phyloP scores from a whole-genome alignment of 2,888 invertebrate species.

The Epistrophe grossulariae region DNA sequence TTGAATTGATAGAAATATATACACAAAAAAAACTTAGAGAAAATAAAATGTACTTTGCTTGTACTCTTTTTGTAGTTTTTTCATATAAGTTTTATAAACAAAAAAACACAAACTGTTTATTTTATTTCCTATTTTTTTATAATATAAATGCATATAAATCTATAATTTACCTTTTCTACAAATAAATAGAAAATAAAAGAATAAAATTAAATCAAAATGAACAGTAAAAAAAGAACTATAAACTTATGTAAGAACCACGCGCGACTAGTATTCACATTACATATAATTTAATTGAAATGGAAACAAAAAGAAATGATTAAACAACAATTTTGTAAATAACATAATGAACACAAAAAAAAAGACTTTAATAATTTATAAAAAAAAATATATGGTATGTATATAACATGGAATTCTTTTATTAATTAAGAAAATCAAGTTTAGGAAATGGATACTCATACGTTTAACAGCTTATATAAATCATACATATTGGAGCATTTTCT shows the following conservation, averaged over 20 bases:
- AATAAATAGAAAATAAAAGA: slow-evolving; percentile 34
- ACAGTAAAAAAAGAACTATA: slow-evolving; percentile 28
- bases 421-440: background rate
- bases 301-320: slow-evolving; percentile 49
- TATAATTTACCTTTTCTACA: slow-evolving; percentile 26
- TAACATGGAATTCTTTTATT: slow-evolving; percentile 19
- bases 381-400: slow-evolving; percentile 50
- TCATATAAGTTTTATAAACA: slow-evolving; percentile 7
- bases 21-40: background rate
- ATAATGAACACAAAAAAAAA: slow-evolving; percentile 58
- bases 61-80: slow-evolving; percentile 17
- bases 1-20: slow-evolving; percentile 16
- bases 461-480: no score
- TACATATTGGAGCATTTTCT: no score
- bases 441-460: background rate
- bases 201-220: slow-evolving; percentile 30
- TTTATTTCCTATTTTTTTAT: slow-evolving; percentile 8
- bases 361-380: slow-evolving; percentile 75
- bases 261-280: slow-evolving; percentile 63
- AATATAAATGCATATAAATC: slow-evolving; percentile 2
- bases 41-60: slow-evolving; percentile 27
- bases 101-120: background rate
- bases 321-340: slow-evolving; percentile 72
- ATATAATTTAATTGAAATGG: slow-evolving; percentile 52
- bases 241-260: slow-evolving; percentile 56